Evolutionary conservation across 2,113 vertebrate genomes (phyloP), one percentile per base, ranked within the genome.

Genomic region (Paramisgurnus dabryanus): DNA sequence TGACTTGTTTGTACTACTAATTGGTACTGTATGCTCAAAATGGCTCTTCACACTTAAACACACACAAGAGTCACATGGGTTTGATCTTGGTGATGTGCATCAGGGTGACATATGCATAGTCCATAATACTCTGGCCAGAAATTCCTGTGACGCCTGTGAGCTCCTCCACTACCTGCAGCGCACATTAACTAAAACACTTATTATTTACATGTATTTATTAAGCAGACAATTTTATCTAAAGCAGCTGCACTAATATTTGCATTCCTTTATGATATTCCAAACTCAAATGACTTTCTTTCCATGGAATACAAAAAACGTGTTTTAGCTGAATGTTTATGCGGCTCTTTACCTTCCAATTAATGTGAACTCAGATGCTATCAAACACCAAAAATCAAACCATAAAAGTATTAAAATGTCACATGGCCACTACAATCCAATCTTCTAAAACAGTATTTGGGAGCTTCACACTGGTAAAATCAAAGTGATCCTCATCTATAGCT

Each of bases 81-180:
- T 7, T 58, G 15, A 72, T 83, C 77, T 90, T 86, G 5, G 92
- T 41, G 4, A 95, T 80, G 72, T 94, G 90, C 68, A 60, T 91
- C 77, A 98, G 58, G 13, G 94, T 92, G 0, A 93, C 91, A 0
- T 91, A 89, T 79, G 95, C 89, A 13, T 96, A 93, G 4, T 96
- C 94, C 0, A 74, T 80, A 86, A 97, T 96, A 50, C 95, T 97
- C n/a, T 87, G 91, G 0, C 39, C 64, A 4, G 95, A 92, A 8
- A 98, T 96, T 73, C 95, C 95, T 18, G 97, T 98, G 89, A 98
- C 95, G 58, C 86, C 91, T 60, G 89, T 93, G 58, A 99, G 91
- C 83, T 98, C 95, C 55, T 89, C 87, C 73, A 94, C 85, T 22
- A 95, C 93, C 98, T 99, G 87, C 12, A 68, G 82, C 11, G 40